Base-by-base conservation (phyloP, 2,888 invertebrate species). In the Nymphalis urticae region DNA sequence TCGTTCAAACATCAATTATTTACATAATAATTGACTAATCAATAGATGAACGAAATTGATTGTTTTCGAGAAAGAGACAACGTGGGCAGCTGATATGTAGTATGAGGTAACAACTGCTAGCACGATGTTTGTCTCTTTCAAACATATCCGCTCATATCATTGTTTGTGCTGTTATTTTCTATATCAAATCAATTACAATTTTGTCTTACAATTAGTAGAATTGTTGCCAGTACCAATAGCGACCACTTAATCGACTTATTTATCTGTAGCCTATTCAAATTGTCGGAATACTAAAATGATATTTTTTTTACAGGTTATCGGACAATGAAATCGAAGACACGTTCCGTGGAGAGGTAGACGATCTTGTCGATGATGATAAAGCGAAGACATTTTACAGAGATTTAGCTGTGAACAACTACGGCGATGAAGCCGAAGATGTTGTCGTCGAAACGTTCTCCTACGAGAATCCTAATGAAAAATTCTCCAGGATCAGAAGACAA, bases 401-500 rank as follows among this genome's bases (percentile, higher is more conserved):
- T 48, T 63, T 81, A 6, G 75, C 68, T 0, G 78, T 85, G 50
- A 84, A 83, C 70, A 72, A 72, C 50, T 64, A 77, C 10, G 75
- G 75, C 0, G 72, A 75, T 1, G 66, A 76, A 19, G 60, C 72
- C 5, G 74, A 75, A 9, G 79, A 80, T n/a, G 62, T 71, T 1
- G 71, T 72, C 2, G 76, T 80, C 7, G 85, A 83, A 60, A 80
- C 76, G 0, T 82, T 83, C 54, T 73, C 73, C 1, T 76, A 73
- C 51, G 60, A 63, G 50, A 36, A 71, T 17, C 64, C 56, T 0
- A 53, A 32, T n/a, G 61, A 66, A n/a, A 71, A 51, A 62, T n/a
- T 66, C 19, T 27, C 61, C 2, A 70, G 76, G 54, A 56, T 67
- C 8, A 64, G 62, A 36, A 50, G 73, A 16, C 64, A 76, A 24